Base-by-base conservation (phyloP, 2,113 vertebrate genomes). In the Semicossyphus pulcher region DNA sequence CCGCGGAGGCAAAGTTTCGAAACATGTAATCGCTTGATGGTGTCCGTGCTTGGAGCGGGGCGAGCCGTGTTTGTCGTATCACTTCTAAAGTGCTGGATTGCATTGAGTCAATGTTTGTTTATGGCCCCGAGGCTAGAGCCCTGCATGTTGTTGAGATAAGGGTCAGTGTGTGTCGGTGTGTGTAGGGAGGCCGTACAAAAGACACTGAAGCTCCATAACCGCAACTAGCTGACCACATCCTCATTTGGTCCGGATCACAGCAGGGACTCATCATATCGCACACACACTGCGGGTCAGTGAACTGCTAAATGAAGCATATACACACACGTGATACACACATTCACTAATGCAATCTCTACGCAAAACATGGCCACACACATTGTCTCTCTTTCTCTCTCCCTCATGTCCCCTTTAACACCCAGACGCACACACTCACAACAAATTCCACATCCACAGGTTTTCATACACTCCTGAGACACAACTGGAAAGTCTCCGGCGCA, bases 301-400 rank as follows among this genome's bases (percentile, higher is more conserved):
- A 76, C 74, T 71, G 61, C 45, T 63, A 72, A 81, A 80, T 69
- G 57, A 75, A 67, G 82, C 87, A 62, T 60, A 68, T 3, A 64
- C 65, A 70, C 77, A 80, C 32, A 54, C 28, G 53, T 16, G 63
- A 80, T 64, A 67, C 63, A 65, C 52, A 75, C 65, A 71, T 64
- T 79, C 58, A 73, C 57, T 71, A 79, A 86, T 78, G 61, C 60
- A 67, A 75, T 82, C 59, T 67, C 66, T 41, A 49, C 36, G 65
- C 64, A 86, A 76, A 84, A 77, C 79, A 84, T 2, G 80, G 66
- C 72, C 85, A 85, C 86, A 89, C 81, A 86, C 62, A 76, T 66
- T 26, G 72, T 36, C 28, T 52, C 54, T 54, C 21, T 67, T 58
- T 59, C 60, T 1, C 14, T 67, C 56, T 20, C 62, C 11, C 11